These are phyloP conservation scores for Sandelia bainsii DNA, from an alignment of 2,797 vertebrate species.

Conservation along the genomic window DNA sequence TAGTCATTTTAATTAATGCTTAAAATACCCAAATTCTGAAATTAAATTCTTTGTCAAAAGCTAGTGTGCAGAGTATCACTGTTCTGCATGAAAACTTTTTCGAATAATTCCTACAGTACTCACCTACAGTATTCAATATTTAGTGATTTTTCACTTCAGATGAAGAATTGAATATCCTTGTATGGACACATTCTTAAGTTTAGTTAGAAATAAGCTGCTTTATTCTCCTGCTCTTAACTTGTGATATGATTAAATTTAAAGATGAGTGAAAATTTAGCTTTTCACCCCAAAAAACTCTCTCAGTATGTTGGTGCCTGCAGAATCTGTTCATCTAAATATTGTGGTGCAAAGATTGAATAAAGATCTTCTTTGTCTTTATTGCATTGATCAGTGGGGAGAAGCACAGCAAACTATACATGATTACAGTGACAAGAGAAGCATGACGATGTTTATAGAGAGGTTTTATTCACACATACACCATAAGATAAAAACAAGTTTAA, in stretches of 20 bases:
- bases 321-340: no score
- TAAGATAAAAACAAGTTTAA: neutral
- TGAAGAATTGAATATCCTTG: neutral
- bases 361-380: no score
- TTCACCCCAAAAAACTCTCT: neutral
- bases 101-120: neutral
- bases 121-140: no score
- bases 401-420: neutral
- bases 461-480: neutral
- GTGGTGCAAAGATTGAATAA: no score
- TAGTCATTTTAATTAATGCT: constrained; percentile 43
- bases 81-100: constrained; percentile 9
- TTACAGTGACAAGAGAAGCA: neutral
- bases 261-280: no score
- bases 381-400: no score
- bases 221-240: neutral
- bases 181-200: neutral
- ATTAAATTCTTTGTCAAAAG: constrained; percentile 29
- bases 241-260: neutral
- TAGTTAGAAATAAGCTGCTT: neutral
- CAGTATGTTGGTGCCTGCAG: no score
- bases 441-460: neutral
- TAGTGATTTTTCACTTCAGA: constrained; percentile 3
- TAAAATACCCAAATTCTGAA: constrained; percentile 36
- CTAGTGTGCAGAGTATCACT: neutral